Base-by-base conservation (phyloP, 1,140 invertebrate species). In the Cataglyphis hispanica region DNA sequence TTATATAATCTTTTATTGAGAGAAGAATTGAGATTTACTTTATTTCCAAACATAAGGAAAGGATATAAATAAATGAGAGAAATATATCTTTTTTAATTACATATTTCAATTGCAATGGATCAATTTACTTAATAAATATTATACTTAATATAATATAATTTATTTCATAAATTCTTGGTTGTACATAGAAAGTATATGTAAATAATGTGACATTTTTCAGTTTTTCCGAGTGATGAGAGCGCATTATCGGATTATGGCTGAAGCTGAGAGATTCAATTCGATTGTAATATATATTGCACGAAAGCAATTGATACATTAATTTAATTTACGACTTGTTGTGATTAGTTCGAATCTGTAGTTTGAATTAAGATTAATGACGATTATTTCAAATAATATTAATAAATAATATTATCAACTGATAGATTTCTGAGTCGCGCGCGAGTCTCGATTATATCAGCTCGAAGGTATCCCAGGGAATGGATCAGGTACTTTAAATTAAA, bases 401-500 rank as follows among this genome's bases (percentile, higher is more conserved):
- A 46, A 50, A 50, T 19, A 50, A 50, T n/a, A 27, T 25, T 27
- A n/a, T 8, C 60, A 43, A 3, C 46, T 13, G 22, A 60, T 46
- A 83, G 78, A 46, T 74, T 74, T 72, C 53, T 13, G 87, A 93
- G 53, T 91, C 93, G 8, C 90, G 93, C 13, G 61, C 69, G 4
- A 93, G 89, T 27, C 63, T 94, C 0, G 87, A 91, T 46, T 94
- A 88, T 37, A 91, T 93, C 25, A 75, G 89, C 8, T 66, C 19
- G 8, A 92, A 93, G 25, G 77, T 93, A 13, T 72, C 90, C n/a
- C 90, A 91, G 19, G 90, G 91, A 13, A 91, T 93, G 88, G 88
- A 90, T 78, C 91, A 93, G 86, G 93, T 94, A 60, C 13, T 11
- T 69, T 87, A 81, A 50, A 81, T 43, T 78, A 83, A 74, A 60